Evolutionary conservation across 2,797 vertebrate genomes (phyloP).

Genomic region (Cyclura pinguis): DNA sequence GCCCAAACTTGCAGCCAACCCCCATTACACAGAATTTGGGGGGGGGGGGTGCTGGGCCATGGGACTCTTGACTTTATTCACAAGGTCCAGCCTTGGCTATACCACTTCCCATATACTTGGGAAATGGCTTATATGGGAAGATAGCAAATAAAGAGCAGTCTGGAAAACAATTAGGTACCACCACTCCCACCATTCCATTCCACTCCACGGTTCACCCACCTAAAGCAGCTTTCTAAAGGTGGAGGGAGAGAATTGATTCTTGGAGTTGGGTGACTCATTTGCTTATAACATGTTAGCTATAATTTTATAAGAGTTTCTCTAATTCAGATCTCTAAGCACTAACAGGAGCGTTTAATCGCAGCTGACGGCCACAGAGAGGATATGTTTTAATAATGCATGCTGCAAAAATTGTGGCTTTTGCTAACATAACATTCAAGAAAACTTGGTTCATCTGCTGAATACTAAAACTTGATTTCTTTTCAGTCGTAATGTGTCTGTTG

Average conservation of each 20-base stretch:
- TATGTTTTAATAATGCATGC: constrained; percentile 18
- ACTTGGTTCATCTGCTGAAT: constrained; percentile 30
- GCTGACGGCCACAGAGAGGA: background rate
- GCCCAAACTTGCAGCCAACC: background rate
- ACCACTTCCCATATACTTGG: background rate
- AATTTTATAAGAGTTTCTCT: background rate
- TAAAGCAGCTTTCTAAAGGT: background rate
- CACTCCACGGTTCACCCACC: too few relatives aligned
- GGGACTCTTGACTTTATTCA: background rate
- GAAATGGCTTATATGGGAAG: background rate
- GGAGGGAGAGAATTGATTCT: background rate
- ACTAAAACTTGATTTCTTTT: constrained; percentile 67
- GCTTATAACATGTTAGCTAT: background rate
- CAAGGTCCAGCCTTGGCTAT: background rate
- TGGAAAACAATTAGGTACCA: background rate
- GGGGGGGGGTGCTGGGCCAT: background rate
- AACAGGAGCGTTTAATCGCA: constrained; percentile 1
- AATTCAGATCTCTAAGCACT: background rate
- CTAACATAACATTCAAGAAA: background rate
- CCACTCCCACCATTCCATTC: background rate
- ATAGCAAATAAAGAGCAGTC: background rate
- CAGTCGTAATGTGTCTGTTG: constrained; percentile 94
- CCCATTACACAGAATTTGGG: background rate
- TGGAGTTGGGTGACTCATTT: background rate
- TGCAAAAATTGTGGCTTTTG: constrained; percentile 13